Percentiles rank a stretch among this genome's conserved stretches.
Evolutionary conservation across 2,797 vertebrate species (phyloP).

Genomic region (Enoplosus armatus): DNA sequence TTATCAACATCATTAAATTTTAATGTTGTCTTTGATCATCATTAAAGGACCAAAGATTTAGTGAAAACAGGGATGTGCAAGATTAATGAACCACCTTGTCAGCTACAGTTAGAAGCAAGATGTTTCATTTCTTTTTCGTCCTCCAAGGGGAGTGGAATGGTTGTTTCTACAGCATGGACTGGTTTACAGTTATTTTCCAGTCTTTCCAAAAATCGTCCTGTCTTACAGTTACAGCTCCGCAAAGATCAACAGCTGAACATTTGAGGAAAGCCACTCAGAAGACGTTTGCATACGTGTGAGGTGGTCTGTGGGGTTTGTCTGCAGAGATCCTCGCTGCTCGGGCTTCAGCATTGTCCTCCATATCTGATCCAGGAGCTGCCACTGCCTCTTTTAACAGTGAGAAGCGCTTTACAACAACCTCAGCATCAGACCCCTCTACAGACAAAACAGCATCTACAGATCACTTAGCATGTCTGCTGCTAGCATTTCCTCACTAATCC

Average conservation of each 20-base stretch:
- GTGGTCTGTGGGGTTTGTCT: slow-evolving; percentile 44
- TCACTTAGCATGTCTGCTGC: slow-evolving; percentile 48
- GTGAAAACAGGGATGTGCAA: slow-evolving; percentile 83
- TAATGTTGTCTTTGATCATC: slow-evolving; percentile 70
- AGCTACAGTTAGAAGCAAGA: slow-evolving; percentile 64
- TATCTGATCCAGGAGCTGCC: slow-evolving; percentile 34
- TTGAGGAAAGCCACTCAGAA: slow-evolving; percentile 66
- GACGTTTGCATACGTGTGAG: slow-evolving; percentile 48
- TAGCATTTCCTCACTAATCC: slow-evolving; percentile 58
- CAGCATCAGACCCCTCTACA: slow-evolving; percentile 42
- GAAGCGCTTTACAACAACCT: slow-evolving; percentile 41
- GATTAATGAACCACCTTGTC: slow-evolving; percentile 68
- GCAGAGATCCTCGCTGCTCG: slow-evolving; percentile 36
- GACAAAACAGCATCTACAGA: slow-evolving; percentile 38
- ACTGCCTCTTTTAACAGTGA: slow-evolving; percentile 23
- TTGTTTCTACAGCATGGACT: slow-evolving; percentile 64
- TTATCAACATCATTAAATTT: slow-evolving; percentile 73
- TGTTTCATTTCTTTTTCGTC: slow-evolving; percentile 43
- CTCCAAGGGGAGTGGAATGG: slow-evolving; percentile 74
- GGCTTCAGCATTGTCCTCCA: slow-evolving; percentile 24
- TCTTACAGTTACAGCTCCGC: slow-evolving; percentile 52
- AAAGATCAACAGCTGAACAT: slow-evolving; percentile 56
- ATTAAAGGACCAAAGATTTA: slow-evolving; percentile 70
- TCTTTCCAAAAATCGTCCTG: slow-evolving; percentile 33
- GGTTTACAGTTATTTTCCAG: slow-evolving; percentile 52